phyloP scores from a whole-genome alignment of 2,888 invertebrate species.

The Scelioninae gen. 1 region DNA sequence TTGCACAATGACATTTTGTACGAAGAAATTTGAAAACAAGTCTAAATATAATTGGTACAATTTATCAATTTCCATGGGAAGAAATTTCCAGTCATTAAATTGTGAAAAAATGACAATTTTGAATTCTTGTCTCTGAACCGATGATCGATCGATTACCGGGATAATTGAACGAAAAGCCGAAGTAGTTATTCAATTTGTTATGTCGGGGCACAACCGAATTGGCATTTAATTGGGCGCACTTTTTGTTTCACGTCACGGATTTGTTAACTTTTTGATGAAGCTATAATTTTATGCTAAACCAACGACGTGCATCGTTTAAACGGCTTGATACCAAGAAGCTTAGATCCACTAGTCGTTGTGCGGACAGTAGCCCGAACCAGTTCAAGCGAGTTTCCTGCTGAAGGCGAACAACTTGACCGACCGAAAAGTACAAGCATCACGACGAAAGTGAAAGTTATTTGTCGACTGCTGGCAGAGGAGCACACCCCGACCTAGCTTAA shows the following conservation, averaged over 20 bases:
- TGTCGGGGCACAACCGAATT: constrained; percentile 18
- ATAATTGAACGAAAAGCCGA: constrained; percentile 31
- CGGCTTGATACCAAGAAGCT: constrained; percentile 51
- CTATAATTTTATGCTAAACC: constrained; percentile 62
- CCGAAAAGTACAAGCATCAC: constrained; percentile 74
- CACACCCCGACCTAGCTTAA: constrained; percentile 72
- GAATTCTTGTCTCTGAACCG: background rate
- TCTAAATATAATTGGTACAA: background rate
- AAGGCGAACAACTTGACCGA: constrained; percentile 67
- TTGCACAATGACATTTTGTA: too few relatives aligned
- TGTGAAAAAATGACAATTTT: background rate
- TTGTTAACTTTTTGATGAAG: constrained; percentile 38
- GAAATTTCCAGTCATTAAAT: too few relatives aligned
- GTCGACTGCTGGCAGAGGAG: constrained; percentile 59
- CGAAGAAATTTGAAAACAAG: background rate
- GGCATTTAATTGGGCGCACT: constrained; percentile 45
- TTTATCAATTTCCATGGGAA: background rate
- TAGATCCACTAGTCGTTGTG: constrained; percentile 22
- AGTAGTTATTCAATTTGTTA: constrained; percentile 25
- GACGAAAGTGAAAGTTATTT: constrained; percentile 80
- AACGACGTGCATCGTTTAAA: constrained; percentile 34
- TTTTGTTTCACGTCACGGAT: constrained; percentile 35
- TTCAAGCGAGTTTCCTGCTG: constrained; percentile 58
- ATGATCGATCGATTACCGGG: constrained; percentile 1
- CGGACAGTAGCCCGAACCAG: constrained; percentile 69